Conservation (phyloP, 2,113 vertebrate species). For the Perca schrenkii region DNA sequence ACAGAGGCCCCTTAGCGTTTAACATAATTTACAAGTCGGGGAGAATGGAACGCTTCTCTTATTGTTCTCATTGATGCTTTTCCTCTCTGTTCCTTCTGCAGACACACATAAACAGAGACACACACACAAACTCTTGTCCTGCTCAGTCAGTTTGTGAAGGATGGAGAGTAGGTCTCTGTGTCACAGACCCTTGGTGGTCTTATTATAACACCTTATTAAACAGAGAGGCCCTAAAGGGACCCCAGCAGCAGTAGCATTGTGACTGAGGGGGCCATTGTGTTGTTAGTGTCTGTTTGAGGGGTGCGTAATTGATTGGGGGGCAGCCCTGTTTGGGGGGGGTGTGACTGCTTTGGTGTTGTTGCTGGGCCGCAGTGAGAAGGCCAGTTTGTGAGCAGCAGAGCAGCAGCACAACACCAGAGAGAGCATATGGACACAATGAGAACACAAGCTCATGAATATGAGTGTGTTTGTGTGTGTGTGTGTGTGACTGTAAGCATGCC, state of each 20-base stretch:
- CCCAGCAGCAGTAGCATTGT: conserved; percentile 72
- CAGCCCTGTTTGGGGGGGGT: conserved; percentile 39
- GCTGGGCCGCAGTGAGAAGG: conserved; percentile 73
- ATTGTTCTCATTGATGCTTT: conserved; percentile 75
- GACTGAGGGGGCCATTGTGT: conserved; percentile 69
- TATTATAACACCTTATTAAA: conserved; percentile 84
- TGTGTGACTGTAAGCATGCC: conserved; percentile 65
- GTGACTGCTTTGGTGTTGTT: conserved; percentile 78
- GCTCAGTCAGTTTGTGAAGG: conserved; percentile 57
- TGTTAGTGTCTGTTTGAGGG: conserved; percentile 46
- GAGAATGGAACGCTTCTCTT: conserved; percentile 69
- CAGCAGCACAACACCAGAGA: conserved; percentile 84
- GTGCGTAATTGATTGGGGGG: conserved; percentile 75
- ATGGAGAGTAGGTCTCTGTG: conserved; percentile 66
- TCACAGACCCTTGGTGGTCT: conserved; percentile 82
- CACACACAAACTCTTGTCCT: conserved; percentile 40
- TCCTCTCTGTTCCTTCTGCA: conserved; percentile 32
- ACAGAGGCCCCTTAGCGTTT: conserved; percentile 64
- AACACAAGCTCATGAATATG: conserved; percentile 81
- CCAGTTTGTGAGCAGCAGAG: conserved; percentile 85
- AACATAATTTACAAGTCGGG: conserved; percentile 79
- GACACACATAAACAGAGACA: conserved; percentile 17
- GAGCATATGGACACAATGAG: conserved; percentile 88
- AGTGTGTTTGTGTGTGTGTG: conserved; percentile 68
- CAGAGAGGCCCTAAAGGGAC: conserved; percentile 81